Conservation (phyloP, 2,113 vertebrate genomes). For the Sceloporus tristichus region DNA sequence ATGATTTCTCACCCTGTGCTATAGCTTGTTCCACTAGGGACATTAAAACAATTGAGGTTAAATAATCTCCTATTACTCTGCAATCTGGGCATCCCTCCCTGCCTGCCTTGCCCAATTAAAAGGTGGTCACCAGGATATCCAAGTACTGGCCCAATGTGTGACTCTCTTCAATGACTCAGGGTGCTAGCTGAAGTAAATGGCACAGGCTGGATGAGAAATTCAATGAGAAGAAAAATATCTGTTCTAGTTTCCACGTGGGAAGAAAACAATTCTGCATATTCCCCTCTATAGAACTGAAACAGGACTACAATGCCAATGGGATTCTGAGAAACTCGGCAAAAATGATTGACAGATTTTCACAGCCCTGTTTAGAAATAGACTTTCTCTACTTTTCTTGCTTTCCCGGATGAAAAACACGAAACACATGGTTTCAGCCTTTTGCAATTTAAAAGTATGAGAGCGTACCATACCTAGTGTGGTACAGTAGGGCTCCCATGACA, state of each 20-base stretch:
- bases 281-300: neutral
- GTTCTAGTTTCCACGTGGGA: neutral
- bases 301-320: neutral
- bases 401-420: neutral
- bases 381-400: neutral
- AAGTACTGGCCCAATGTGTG: constrained; percentile 60
- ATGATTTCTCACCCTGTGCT: no score
- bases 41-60: no score
- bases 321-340: neutral
- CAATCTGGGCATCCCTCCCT: no score
- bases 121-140: constrained; percentile 75
- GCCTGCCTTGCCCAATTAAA: no score
- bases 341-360: neutral
- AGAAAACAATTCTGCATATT: neutral
- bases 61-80: no score
- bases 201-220: neutral
- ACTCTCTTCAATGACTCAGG: neutral
- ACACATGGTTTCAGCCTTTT: neutral
- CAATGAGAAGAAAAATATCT: neutral
- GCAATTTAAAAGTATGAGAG: neutral
- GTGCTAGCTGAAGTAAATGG: neutral
- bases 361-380: neutral
- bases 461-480: neutral
- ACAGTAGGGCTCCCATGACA: neutral
- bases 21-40: no score